phyloP scores from a whole-genome alignment of 2,113 vertebrate species.

The Microcebus lehilahytsara region DNA sequence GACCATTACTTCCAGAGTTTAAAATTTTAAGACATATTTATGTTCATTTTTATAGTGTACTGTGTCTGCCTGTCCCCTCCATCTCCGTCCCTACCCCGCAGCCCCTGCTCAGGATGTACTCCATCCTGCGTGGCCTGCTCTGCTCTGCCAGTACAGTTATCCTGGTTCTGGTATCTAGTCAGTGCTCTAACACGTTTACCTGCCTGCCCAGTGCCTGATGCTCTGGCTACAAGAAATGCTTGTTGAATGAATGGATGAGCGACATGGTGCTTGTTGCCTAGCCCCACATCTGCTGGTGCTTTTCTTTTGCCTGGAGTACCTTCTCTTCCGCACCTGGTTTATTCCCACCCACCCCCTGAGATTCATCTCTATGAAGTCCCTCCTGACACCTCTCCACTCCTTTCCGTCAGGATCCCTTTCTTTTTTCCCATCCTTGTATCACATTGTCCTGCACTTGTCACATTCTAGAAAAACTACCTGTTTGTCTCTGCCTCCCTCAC shows the following conservation, averaged over 20 bases:
- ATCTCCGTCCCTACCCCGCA: rapidly evolving
- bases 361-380: background rate
- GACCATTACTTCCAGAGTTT: background rate
- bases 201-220: background rate
- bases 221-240: background rate
- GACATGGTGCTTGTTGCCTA: background rate
- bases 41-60: background rate
- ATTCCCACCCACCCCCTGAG: background rate
- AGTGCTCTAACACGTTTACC: background rate
- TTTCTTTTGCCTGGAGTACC: background rate
- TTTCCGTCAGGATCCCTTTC: background rate
- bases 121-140: background rate
- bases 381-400: background rate
- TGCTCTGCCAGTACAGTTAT: too few relatives aligned
- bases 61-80: background rate
- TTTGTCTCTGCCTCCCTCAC: background rate
- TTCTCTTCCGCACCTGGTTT: background rate
- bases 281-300: background rate
- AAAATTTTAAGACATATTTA: background rate
- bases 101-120: background rate
- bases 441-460: background rate
- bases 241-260: background rate
- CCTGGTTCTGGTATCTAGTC: too few relatives aligned
- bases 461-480: background rate
- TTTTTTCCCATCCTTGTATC: background rate